Conservation (phyloP, 2,797 vertebrate genomes). For the Sarcophilus harrisii region DNA sequence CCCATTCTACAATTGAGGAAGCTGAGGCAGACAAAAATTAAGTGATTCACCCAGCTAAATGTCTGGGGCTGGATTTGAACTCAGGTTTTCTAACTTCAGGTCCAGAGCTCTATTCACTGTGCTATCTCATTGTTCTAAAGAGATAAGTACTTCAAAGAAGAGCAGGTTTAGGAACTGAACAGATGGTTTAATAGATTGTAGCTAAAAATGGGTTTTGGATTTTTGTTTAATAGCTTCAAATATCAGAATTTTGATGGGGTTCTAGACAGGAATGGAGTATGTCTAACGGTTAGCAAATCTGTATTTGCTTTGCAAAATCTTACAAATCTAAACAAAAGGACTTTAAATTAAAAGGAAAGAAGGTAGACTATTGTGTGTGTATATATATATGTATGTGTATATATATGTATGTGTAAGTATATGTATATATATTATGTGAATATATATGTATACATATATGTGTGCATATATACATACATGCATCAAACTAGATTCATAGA, state of each 20-base stretch:
- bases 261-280: background rate
- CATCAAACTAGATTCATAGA: background rate
- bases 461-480: too few relatives aligned
- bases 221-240: background rate
- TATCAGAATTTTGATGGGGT: background rate
- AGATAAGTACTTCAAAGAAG: background rate
- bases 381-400: too few relatives aligned
- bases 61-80: background rate
- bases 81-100: background rate
- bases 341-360: too few relatives aligned
- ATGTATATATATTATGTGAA: background rate
- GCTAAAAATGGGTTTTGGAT: background rate
- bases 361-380: too few relatives aligned
- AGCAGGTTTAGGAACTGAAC: background rate
- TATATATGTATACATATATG: background rate
- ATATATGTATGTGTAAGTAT: too few relatives aligned
- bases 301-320: background rate
- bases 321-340: background rate
- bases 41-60: background rate
- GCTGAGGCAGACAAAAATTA: background rate
- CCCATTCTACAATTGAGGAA: background rate
- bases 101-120: background rate
- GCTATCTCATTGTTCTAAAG: background rate
- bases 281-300: background rate
- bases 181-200: background rate